Conservation (phyloP, 2,888 invertebrate genomes). For the Drosophila barbarae region DNA sequence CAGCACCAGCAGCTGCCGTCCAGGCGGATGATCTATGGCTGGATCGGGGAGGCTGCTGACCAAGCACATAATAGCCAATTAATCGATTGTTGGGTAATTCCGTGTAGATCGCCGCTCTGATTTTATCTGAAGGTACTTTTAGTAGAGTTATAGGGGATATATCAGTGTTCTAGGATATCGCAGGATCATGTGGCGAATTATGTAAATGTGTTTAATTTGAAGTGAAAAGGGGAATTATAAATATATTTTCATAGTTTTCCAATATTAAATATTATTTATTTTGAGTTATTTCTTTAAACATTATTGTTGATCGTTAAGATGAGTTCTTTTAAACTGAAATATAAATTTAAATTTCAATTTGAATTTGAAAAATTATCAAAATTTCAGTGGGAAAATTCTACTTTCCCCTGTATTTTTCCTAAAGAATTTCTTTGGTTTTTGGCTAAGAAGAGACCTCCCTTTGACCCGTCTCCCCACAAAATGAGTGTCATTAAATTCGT, state of each 20-base stretch:
- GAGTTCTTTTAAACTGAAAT: too few species aligned
- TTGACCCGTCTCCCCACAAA: neutral
- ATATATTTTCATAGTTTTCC: neutral
- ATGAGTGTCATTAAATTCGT: slow-evolving; percentile 26
- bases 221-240: neutral
- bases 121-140: slow-evolving; percentile 2
- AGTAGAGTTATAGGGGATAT: neutral
- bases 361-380: neutral
- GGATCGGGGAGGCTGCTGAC: slow-evolving; percentile 33
- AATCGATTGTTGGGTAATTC: slow-evolving; percentile 33
- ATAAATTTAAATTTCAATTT: neutral
- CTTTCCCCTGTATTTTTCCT: neutral
- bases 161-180: neutral
- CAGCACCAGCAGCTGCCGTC: slow-evolving; percentile 31
- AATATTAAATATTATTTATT: neutral
- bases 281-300: too few species aligned
- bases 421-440: neutral
- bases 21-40: slow-evolving; percentile 23
- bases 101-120: slow-evolving; percentile 1
- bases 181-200: neutral
- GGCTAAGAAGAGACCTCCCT: neutral
- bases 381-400: neutral
- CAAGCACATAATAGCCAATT: slow-evolving; percentile 33
- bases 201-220: neutral
- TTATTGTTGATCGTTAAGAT: too few species aligned